These are phyloP conservation scores for Oceanodroma tethys DNA, from an alignment of 2,113 vertebrate genomes.

Conservation along the genomic window DNA sequence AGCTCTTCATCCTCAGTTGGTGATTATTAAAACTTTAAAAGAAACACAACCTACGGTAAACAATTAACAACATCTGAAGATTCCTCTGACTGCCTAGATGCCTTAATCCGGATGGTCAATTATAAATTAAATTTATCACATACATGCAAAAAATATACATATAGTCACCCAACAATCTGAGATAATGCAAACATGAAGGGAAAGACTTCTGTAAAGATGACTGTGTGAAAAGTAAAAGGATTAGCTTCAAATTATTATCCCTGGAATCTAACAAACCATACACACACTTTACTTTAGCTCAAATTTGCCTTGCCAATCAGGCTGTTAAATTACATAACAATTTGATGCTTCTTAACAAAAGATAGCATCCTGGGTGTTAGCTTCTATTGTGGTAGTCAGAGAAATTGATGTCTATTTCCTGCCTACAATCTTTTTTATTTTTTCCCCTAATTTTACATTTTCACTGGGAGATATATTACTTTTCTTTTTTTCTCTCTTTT, in stretches of 20 bases:
- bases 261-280: slow-evolving; percentile 12
- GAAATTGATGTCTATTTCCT: slow-evolving; percentile 12
- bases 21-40: slow-evolving; percentile 52
- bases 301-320: slow-evolving; percentile 31
- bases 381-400: background rate
- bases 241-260: slow-evolving; percentile 37
- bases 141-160: slow-evolving; percentile 12
- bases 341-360: slow-evolving; percentile 49
- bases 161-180: background rate
- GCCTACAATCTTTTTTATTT: background rate
- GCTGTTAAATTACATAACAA: slow-evolving; percentile 38
- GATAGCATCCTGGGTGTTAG: background rate
- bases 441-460: background rate
- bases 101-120: slow-evolving; percentile 48
- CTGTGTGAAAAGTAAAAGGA: slow-evolving; percentile 3
- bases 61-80: slow-evolving; percentile 41
- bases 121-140: slow-evolving; percentile 47
- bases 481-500: rapidly evolving
- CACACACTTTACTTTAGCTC: background rate
- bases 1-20: background rate
- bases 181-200: slow-evolving; percentile 15
- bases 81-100: slow-evolving; percentile 1
- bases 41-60: slow-evolving; percentile 34
- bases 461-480: background rate
- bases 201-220: background rate